Percentiles rank a stretch among this genome's conserved stretches.
Evolutionary conservation across 1,140 invertebrate genomes (phyloP).

Genomic region (Cherax quadricarinatus): DNA sequence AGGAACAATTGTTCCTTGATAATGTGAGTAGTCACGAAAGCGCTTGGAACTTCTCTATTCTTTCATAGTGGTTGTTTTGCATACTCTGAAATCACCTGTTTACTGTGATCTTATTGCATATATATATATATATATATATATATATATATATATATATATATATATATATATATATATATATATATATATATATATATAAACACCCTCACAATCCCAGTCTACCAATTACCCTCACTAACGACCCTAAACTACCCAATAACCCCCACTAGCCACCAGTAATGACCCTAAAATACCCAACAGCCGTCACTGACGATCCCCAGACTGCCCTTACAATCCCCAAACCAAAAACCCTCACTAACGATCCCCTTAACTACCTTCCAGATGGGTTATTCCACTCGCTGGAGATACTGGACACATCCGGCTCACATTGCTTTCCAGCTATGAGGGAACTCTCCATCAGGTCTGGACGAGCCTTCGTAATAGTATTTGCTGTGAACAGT

Average conservation of each 20-base stretch:
- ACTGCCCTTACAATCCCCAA: not conserved
- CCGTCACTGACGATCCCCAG: not conserved
- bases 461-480: slow-evolving; percentile 75
- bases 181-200: not conserved
- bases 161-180: not conserved
- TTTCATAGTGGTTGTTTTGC: too few relatives aligned
- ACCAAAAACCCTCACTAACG: not conserved
- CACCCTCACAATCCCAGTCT: not conserved
- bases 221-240: not conserved
- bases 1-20: too few relatives aligned
- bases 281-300: not conserved
- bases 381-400: slow-evolving; percentile 76
- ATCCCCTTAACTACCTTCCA: slow-evolving; percentile 28
- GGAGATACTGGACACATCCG: slow-evolving; percentile 77
- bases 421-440: slow-evolving; percentile 76
- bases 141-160: slow-evolving; percentile 11
- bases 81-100: too few relatives aligned
- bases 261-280: not conserved
- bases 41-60: too few relatives aligned
- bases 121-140: too few relatives aligned
- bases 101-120: too few relatives aligned
- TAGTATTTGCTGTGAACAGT: slow-evolving; percentile 76
- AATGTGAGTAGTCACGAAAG: too few relatives aligned
- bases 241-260: not conserved
- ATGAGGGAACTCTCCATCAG: slow-evolving; percentile 76